Base-by-base conservation (phyloP, 2,888 invertebrate genomes). In the Sminthurides aquaticus region DNA sequence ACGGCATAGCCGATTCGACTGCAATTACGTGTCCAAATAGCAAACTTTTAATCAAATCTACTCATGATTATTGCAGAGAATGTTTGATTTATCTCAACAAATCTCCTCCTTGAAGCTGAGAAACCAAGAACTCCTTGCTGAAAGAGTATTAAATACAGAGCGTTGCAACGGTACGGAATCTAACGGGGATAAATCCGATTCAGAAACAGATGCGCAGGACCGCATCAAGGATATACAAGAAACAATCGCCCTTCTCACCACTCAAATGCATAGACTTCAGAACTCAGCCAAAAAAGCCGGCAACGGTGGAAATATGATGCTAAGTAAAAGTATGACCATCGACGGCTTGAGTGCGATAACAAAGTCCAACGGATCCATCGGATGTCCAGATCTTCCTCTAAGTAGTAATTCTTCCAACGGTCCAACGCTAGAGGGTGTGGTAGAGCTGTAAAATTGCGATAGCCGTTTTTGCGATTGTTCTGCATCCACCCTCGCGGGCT, bases 71-170 rank as follows among this genome's bases (percentile, higher is more conserved):
- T 62, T 66, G 29, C 67, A 73, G 70, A 66, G 73, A 65, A 72
- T 73, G 71, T 74, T 75, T 66, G 71, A 70, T 57, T 65, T 73
- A 67, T 71, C 70, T 25, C 70, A 72, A 69, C 55, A 71, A 68
- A 71, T 72, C 63, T 71, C 70, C 27, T 66, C 69, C 25, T 65
- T 75, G 11, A 72, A 72, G 59, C 67, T 74, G 25, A 74, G 96
- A 94, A 94, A 92, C 78, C 93, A 95, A 79, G 95, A 96, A 80
- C 89, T 96, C 84, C 84, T 91, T 27, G 90, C 95, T 0, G 93
- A 93, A 78, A 93, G 93, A 2, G 93, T 94, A 79, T 82, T 96
- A 61, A 84, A 91, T 68, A 89, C 88, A 74, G 90, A 89, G 79
- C 68, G 74, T 15, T 71, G 70, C 48, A 72, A 70, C 63, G 71